Conservation (phyloP, 2,797 vertebrate species). For the Anisognathus igniventris region DNA sequence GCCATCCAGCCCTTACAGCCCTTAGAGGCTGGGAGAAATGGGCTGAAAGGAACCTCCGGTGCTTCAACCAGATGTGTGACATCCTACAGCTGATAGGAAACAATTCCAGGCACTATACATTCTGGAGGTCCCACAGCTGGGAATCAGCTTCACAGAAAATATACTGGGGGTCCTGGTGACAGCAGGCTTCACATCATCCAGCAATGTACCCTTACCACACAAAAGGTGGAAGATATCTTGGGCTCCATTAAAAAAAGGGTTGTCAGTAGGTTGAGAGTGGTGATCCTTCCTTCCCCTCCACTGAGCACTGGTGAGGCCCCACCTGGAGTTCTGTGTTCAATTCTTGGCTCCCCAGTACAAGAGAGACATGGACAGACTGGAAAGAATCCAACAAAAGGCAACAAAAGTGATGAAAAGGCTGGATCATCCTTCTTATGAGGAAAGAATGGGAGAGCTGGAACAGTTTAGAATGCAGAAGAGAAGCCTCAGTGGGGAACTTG, state of each 20-base stretch:
- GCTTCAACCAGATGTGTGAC: background rate
- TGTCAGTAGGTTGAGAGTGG: background rate
- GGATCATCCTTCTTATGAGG: background rate
- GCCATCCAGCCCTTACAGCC: background rate
- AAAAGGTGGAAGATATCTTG: background rate
- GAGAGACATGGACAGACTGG: background rate
- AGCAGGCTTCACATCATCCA: background rate
- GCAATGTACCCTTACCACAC: background rate
- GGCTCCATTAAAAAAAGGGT: background rate
- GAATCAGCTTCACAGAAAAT: background rate
- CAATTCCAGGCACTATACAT: background rate
- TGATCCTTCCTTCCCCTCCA: background rate
- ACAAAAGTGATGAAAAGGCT: background rate
- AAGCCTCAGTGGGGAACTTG: background rate
- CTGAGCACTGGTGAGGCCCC: background rate
- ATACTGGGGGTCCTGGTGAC: background rate
- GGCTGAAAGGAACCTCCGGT: background rate
- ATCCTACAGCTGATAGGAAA: background rate
- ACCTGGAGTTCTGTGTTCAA: background rate
- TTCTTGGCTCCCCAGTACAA: background rate
- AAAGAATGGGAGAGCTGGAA: background rate
- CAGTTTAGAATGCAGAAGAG: background rate
- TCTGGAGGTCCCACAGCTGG: background rate
- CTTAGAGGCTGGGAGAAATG: background rate
- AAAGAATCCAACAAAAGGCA: background rate